phyloP scores from a whole-genome alignment of 2,888 invertebrate genomes.

The Macrosoma leucophasiata region DNA sequence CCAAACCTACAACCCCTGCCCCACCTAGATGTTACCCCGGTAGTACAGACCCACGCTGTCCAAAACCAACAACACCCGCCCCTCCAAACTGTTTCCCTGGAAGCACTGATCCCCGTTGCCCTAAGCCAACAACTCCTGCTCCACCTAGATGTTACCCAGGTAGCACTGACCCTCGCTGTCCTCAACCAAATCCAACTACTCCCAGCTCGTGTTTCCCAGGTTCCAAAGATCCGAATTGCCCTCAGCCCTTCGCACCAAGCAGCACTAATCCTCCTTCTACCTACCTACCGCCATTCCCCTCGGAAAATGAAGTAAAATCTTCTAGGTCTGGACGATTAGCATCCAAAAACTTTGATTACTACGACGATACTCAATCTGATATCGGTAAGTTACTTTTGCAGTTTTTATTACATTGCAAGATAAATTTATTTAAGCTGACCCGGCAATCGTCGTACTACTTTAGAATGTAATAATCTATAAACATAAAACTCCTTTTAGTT shows the following conservation, averaged over 20 bases:
- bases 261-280: constrained; percentile 62
- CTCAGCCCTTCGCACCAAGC: constrained; percentile 57
- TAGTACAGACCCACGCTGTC: constrained; percentile 41
- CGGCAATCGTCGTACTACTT: too few species aligned
- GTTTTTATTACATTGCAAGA: too few species aligned
- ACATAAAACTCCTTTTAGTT: too few species aligned
- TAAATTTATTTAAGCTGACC: too few species aligned
- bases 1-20: constrained; percentile 28
- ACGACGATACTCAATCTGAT: constrained; percentile 44
- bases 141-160: constrained; percentile 31
- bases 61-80: constrained; percentile 30
- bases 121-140: constrained; percentile 31
- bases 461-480: too few species aligned
- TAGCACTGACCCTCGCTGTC: constrained; percentile 39
- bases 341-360: constrained; percentile 39
- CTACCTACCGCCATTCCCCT: constrained; percentile 64
- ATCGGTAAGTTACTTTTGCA: constrained; percentile 51
- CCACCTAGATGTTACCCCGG: constrained; percentile 41
- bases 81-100: constrained; percentile 33
- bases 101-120: constrained; percentile 41
- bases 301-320: constrained; percentile 54
- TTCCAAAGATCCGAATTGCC: constrained; percentile 56
- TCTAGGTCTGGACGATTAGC: constrained; percentile 41
- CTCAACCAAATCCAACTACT: constrained; percentile 38
- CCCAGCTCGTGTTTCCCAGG: constrained; percentile 63